Base-by-base conservation (phyloP, 1,140 invertebrate genomes). In the Onthophagus taurus region DNA sequence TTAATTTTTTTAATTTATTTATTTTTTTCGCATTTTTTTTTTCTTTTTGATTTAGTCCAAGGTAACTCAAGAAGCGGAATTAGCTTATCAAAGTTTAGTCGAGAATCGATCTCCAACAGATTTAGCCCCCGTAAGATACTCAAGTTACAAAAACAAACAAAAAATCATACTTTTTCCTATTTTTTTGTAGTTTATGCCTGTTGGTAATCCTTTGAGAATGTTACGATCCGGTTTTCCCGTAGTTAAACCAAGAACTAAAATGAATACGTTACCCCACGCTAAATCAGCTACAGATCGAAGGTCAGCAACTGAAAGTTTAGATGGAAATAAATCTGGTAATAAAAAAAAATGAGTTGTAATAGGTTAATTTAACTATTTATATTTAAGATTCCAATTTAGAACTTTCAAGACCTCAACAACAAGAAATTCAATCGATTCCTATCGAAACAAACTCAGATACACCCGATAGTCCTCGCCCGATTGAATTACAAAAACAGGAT, bases 201-300 rank as follows among this genome's bases (percentile, higher is more conserved):
- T 58, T 21, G 59, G 58, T 13, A 88, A 87, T 66, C 85, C 84
- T 2, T 64, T 89, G 38, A 62, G 82, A 36, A 80, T 87, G 72
- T 65, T 89, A 17, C 67, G 83, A 26, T 75, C 74, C 7, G 77
- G 77, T 2, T 41, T 74, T 3, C 73, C 74, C 0, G 69, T 80
- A 6, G 72, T 82, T 3, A 67, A 56, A 47, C 53, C 56, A 4
- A 39, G 63, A 6, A 53, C 46, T 4, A 55, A 60, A 37, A 60
- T 60, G 1, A 44, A 55, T 2, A 62, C 60, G 31, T 16, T 63
- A 6, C 57, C 61, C 2, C 21, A 30, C 24, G 13, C 26, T n/a
- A 24, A 12, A 9, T 26, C 21, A 6, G 6, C 13, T 6, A 26
- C 23, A 26, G 44, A 37, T n/a, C 45, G 55, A 44, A 52, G 41